Conservation (phyloP, 2,888 invertebrate genomes). For the Troides aeacus region DNA sequence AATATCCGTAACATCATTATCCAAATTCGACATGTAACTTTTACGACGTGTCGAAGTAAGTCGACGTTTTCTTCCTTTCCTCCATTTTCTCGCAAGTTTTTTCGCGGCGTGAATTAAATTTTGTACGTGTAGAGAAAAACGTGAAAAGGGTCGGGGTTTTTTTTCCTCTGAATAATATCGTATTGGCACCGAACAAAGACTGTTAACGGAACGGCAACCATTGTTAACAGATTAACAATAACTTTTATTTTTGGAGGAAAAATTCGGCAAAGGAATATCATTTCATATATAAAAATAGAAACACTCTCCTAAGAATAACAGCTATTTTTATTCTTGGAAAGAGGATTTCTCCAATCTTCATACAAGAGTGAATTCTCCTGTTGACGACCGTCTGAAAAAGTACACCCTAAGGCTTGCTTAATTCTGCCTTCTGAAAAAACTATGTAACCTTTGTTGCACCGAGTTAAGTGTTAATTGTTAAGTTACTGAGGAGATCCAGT, state of each 20-base stretch:
- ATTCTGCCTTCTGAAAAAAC: too few species aligned
- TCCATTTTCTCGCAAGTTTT: not conserved
- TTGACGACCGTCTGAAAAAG: too few species aligned
- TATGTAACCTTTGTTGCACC: too few species aligned
- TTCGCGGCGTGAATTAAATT: not conserved
- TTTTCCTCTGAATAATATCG: not conserved
- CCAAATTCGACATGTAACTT: constrained; percentile 2
- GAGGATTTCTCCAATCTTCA: too few species aligned
- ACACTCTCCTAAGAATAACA: too few species aligned
- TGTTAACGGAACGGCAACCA: not conserved
- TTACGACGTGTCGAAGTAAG: not conserved
- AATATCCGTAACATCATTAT: not conserved
- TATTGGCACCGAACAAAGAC: not conserved
- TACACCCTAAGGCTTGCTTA: too few species aligned
- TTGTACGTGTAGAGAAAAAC: constrained; percentile 1
- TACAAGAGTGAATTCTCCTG: too few species aligned
- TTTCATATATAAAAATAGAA: too few species aligned
- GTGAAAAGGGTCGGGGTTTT: not conserved
- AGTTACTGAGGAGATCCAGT: too few species aligned
- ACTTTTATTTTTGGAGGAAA: not conserved
- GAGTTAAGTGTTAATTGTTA: too few species aligned
- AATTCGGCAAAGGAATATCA: not conserved
- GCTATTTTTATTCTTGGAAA: too few species aligned
- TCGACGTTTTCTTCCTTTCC: not conserved
- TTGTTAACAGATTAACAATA: not conserved